Percentiles rank a stretch among this genome's conserved stretches.
phyloP scores from a whole-genome alignment of 1,140 invertebrate species.

The Drosophila ficusphila region DNA sequence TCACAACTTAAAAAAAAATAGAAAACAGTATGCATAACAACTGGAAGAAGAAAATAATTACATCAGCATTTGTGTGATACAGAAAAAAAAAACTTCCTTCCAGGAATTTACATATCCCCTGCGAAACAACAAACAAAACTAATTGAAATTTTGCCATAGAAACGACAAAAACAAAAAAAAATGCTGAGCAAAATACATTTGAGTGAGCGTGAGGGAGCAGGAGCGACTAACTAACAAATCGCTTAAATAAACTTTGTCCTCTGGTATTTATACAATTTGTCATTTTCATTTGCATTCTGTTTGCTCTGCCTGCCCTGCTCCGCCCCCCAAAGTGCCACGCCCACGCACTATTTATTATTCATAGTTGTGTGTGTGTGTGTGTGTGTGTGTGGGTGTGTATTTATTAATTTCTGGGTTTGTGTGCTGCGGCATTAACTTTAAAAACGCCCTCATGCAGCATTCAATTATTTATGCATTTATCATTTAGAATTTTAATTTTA shows the following conservation, averaged over 20 bases:
- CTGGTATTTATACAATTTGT: constrained; percentile 67
- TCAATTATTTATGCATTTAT: constrained; percentile 69
- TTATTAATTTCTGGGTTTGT: constrained; percentile 65
- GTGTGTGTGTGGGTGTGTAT: constrained; percentile 43
- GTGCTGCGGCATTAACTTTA: constrained; percentile 46
- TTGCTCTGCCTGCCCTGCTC: constrained; percentile 41
- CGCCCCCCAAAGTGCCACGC: background rate
- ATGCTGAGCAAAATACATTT: background rate
- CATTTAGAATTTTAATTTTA: constrained; percentile 56
- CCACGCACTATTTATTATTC: constrained; percentile 65
- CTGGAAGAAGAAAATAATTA: background rate
- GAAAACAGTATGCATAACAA: background rate
- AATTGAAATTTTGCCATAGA: constrained; percentile 5
- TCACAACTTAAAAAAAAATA: too few relatives aligned
- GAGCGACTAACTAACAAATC: constrained; percentile 65
- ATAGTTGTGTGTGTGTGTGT: constrained; percentile 39
- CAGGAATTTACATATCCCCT: background rate
- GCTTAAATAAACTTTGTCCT: constrained; percentile 79
- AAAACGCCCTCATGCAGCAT: constrained; percentile 28
- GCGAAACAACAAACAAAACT: background rate
- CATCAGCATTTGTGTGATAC: background rate
- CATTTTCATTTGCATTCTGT: constrained; percentile 68
- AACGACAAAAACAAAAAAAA: background rate
- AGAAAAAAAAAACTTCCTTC: background rate
- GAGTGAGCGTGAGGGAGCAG: background rate